phyloP scores from a whole-genome alignment of 1,140 invertebrate species.

The Chionoecetes opilio region DNA sequence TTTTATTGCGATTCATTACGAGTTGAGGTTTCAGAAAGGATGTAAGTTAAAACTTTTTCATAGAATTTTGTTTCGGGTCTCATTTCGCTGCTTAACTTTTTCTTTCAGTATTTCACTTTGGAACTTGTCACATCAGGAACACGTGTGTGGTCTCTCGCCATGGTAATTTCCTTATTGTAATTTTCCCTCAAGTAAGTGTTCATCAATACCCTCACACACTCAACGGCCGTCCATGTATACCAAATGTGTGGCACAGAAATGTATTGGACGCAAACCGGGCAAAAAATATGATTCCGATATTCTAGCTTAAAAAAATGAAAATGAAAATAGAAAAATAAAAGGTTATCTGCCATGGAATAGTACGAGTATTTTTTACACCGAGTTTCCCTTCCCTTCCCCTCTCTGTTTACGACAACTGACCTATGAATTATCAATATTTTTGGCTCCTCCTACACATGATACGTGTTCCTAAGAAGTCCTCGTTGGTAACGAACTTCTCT shows the following conservation, averaged over 20 bases:
- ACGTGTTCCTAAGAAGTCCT: neutral
- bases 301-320: too few relatives aligned
- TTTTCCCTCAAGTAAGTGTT: too few relatives aligned
- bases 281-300: too few relatives aligned
- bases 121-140: too few relatives aligned
- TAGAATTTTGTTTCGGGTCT: neutral
- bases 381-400: neutral
- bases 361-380: neutral
- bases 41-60: neutral
- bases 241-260: too few relatives aligned
- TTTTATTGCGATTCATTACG: neutral
- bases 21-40: neutral
- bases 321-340: too few relatives aligned
- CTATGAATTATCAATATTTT: neutral
- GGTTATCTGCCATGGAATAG: too few relatives aligned
- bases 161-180: too few relatives aligned
- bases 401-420: neutral
- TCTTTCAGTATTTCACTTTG: neutral
- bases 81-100: neutral
- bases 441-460: neutral
- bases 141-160: too few relatives aligned
- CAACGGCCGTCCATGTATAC: too few relatives aligned
- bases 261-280: too few relatives aligned
- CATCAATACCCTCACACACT: too few relatives aligned
- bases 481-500: neutral